Percentiles rank a stretch among this genome's conserved stretches.
These are phyloP conservation scores for Beris morrisii DNA, from an alignment of 2,888 invertebrate genomes.

Conservation along the genomic window DNA sequence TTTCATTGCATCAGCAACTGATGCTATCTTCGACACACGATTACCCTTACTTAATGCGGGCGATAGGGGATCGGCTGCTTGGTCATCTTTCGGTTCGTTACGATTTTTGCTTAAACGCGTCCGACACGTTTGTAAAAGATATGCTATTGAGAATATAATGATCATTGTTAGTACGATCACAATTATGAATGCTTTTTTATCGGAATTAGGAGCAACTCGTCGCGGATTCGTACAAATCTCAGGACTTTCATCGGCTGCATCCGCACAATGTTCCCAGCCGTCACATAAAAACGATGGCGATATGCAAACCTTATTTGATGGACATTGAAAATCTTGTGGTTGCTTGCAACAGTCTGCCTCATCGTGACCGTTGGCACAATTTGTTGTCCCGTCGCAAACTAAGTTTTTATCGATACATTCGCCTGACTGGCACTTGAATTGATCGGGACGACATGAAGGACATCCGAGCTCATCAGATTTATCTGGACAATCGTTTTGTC, in stretches of 20 bases:
- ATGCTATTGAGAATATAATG: slow-evolving; percentile 59
- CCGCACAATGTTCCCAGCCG: slow-evolving; percentile 75
- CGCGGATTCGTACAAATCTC: slow-evolving; percentile 62
- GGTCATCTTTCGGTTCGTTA: slow-evolving; percentile 63
- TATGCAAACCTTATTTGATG: slow-evolving; percentile 73
- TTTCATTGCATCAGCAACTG: slow-evolving; percentile 61
- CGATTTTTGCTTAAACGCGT: slow-evolving; percentile 59
- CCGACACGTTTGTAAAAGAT: slow-evolving; percentile 60
- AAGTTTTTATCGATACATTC: slow-evolving; percentile 64
- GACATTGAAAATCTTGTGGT: slow-evolving; percentile 68
- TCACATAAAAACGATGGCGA: slow-evolving; percentile 71
- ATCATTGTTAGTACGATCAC: slow-evolving; percentile 62
- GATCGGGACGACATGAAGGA: slow-evolving; percentile 68
- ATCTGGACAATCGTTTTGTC: slow-evolving; percentile 79
- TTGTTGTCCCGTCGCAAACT: slow-evolving; percentile 66
- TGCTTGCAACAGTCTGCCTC: slow-evolving; percentile 69
- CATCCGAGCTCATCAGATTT: slow-evolving; percentile 78
- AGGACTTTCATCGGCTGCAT: slow-evolving; percentile 76
- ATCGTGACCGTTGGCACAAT: slow-evolving; percentile 71
- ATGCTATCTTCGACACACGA: slow-evolving; percentile 55
- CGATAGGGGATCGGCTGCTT: slow-evolving; percentile 68
- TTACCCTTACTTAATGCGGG: slow-evolving; percentile 57
- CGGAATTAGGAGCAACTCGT: slow-evolving; percentile 56
- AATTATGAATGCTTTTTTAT: slow-evolving; percentile 62
- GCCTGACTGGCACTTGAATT: slow-evolving; percentile 63